Evolutionary conservation across 2,113 vertebrate genomes (phyloP).

Genomic region (Vidua chalybeata): DNA sequence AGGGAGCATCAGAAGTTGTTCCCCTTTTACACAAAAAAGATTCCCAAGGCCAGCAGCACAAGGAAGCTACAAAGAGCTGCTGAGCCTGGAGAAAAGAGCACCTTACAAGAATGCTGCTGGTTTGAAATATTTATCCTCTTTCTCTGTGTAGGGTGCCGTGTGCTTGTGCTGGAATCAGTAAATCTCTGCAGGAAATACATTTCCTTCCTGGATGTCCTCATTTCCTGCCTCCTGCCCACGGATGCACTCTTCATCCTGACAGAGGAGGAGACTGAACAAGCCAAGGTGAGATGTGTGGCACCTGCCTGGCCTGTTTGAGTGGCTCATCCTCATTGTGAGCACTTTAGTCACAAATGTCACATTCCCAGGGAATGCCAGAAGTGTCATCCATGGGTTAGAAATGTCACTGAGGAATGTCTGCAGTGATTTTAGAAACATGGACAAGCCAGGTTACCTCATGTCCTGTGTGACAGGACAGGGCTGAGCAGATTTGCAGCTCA

Average conservation of each 20-base stretch:
- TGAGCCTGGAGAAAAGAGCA: neutral
- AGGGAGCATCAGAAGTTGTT: neutral
- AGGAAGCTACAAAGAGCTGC: neutral
- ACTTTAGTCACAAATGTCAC: neutral
- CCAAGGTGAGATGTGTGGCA: slow-evolving; percentile 79
- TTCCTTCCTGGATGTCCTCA: slow-evolving; percentile 85
- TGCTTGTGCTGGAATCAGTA: slow-evolving; percentile 83
- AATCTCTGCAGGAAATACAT: slow-evolving; percentile 87
- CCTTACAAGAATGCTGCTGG: neutral
- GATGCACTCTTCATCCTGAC: slow-evolving; percentile 78
- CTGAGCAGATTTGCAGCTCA: neutral
- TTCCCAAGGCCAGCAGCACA: neutral
- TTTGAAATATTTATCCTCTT: neutral
- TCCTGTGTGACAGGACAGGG: neutral
- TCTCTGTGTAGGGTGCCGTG: slow-evolving; percentile 75
- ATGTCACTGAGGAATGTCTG: neutral
- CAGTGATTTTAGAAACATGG: neutral
- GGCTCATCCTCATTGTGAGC: neutral
- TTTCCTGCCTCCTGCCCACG: slow-evolving; percentile 78
- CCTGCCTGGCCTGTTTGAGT: neutral
- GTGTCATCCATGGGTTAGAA: neutral
- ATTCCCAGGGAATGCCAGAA: neutral
- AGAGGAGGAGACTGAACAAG: slow-evolving; percentile 76
- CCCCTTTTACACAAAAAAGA: neutral
- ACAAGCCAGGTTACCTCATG: neutral